Evolutionary conservation across 2,797 vertebrate genomes (phyloP), one percentile per base, ranked within the genome.

Genomic region (Mareca penelope): DNA sequence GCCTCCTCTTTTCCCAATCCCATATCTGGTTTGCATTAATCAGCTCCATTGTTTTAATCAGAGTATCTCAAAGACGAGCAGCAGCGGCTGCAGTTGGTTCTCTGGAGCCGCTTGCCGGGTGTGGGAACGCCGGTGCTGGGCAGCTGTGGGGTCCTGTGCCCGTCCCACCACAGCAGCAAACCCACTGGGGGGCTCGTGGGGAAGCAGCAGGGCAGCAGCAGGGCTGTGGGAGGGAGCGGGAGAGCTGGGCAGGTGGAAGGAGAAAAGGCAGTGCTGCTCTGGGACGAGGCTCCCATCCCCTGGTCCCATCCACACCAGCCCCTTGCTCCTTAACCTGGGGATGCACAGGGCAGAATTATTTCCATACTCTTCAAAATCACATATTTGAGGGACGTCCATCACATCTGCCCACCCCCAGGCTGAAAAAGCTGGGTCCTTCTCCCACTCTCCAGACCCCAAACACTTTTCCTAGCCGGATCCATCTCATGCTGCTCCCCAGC

Each of bases 11-110:
- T 55, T 37, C 61, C 59, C 67, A 29, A 24, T 42, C 50, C 77
- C 29, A 0, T 91, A 76, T 91, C 96, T 95, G 93, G 73, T 86
- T 94, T 61, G 46, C 92, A 85, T 95, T 92, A 95, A 90, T 90
- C 85, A 81, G 40, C 17, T 31, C 67, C 70, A 31, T 88, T 93
- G 83, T 86, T 95, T 71, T 26, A 42, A 89, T 91, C 77, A 75
- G 55, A 55, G 4, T 21, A 55, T 65, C 70, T 28, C 37, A 52
- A 64, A 15, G 46, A 37, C 0, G 19, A 88, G 76, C 40, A 12
- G 35, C 56, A 39, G 64, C 0, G 0, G 11, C 0, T 0, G 33
- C 2, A 0, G 26, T 88, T 50, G 17, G 23, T 10, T 42, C 70
- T 68, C 18, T 4, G 28, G 81, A 23, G 7, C 33, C 17, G 48